phyloP scores from a whole-genome alignment of 2,113 vertebrate genomes.

The Telmatochromis sp. region DNA sequence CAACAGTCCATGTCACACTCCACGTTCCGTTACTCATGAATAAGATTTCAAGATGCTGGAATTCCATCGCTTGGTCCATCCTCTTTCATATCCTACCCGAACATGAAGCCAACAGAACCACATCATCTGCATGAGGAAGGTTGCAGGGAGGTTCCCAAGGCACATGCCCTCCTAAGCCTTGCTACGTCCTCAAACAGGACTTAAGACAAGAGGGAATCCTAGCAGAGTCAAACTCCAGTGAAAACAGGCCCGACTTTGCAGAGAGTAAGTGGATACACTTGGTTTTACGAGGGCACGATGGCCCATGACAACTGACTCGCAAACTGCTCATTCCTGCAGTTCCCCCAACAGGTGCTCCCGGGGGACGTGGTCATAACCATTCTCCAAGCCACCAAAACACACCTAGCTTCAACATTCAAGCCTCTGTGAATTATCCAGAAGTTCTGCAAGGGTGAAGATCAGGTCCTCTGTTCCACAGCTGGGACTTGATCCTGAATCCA shows the following conservation, averaged over 20 bases:
- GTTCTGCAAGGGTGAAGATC: background rate
- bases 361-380: background rate
- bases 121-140: too few relatives aligned
- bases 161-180: too few relatives aligned
- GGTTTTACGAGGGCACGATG: background rate
- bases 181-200: background rate
- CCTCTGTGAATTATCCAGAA: background rate
- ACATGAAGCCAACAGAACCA: too few relatives aligned
- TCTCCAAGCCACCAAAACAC: background rate
- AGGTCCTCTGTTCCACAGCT: background rate
- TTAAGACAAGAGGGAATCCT: background rate
- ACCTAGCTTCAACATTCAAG: accelerated
- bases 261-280: background rate
- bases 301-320: background rate
- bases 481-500: background rate
- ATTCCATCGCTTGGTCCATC: background rate
- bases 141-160: too few relatives aligned
- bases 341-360: background rate
- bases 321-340: accelerated
- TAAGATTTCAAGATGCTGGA: background rate
- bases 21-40: background rate
- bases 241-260: background rate
- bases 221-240: background rate
- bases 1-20: background rate
- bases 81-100: background rate